Conservation (phyloP, 1,140 invertebrate genomes). For the Andrena cerasifolii region DNA sequence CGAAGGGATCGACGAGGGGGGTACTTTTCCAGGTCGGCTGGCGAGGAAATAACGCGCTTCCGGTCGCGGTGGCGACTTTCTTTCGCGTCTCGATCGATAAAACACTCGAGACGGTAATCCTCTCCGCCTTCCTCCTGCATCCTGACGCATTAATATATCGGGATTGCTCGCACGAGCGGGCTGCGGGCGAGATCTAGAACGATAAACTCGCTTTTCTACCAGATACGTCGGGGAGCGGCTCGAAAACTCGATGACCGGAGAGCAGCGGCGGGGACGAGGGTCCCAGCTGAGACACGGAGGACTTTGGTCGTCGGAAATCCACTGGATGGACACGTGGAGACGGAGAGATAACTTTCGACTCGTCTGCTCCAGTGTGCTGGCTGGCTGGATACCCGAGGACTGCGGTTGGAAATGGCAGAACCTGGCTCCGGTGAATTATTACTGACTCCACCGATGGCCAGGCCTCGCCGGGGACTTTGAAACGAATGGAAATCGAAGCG, state of each 20-base stretch:
- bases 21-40: slow-evolving; percentile 10
- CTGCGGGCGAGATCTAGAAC: not conserved
- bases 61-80: not conserved
- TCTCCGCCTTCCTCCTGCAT: not conserved
- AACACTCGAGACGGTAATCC: slow-evolving; percentile 28
- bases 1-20: slow-evolving; percentile 1
- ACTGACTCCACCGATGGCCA: not conserved
- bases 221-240: not conserved
- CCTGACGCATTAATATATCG: slow-evolving; percentile 34
- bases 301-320: not conserved
- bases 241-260: not conserved
- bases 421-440: not conserved
- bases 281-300: not conserved
- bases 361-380: not conserved
- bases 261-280: slow-evolving; percentile 10
- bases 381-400: not conserved
- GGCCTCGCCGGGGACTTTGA: not conserved
- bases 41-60: slow-evolving; percentile 14
- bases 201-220: not conserved
- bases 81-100: slow-evolving; percentile 23
- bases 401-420: not conserved
- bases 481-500: not conserved
- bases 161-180: slow-evolving; percentile 27
- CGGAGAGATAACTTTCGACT: slow-evolving; percentile 14
- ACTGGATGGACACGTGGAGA: not conserved